Percentiles rank a stretch among this genome's conserved stretches.
These are phyloP conservation scores for Cecropterus lyciades DNA, from an alignment of 1,140 invertebrate species.

Conservation along the genomic window DNA sequence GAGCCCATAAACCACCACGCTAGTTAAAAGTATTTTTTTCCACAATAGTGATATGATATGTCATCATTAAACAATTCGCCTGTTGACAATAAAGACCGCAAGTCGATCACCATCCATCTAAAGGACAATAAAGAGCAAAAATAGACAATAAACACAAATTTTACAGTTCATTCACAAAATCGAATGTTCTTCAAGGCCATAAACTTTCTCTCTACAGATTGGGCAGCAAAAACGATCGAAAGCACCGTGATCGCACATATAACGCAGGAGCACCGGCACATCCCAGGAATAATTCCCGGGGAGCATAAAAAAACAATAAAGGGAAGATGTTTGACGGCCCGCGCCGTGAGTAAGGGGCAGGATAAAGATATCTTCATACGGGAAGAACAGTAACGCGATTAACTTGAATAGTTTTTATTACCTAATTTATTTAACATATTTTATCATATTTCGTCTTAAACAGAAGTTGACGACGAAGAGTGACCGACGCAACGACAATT, in stretches of 20 bases:
- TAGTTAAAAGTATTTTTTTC: too few species aligned
- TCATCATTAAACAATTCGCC: too few species aligned
- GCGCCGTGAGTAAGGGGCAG: conserved; percentile 32
- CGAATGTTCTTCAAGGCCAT: conserved; percentile 12
- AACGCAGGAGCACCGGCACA: conserved; percentile 39
- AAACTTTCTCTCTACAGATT: conserved; percentile 42
- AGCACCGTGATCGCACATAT: conserved; percentile 43
- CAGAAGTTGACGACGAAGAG: too few species aligned
- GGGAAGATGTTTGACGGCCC: conserved; percentile 57
- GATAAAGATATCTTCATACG: conserved; percentile 17
- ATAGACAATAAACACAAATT: conserved; percentile 24
- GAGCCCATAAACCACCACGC: too few species aligned
- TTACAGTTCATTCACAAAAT: conserved; percentile 28
- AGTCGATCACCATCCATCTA: background rate
- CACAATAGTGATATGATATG: too few species aligned
- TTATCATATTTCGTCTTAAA: too few species aligned
- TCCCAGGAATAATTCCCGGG: conserved; percentile 45
- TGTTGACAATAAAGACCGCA: too few species aligned
- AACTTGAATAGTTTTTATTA: background rate
- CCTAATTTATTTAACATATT: too few species aligned
- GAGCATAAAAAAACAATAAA: conserved; percentile 71
- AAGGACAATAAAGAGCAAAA: conserved; percentile 11
- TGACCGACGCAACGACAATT: too few species aligned
- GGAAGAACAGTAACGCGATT: background rate
- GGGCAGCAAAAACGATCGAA: conserved; percentile 42